Conservation (phyloP, 2,797 vertebrate genomes). For the Rhynchonycteris naso region DNA sequence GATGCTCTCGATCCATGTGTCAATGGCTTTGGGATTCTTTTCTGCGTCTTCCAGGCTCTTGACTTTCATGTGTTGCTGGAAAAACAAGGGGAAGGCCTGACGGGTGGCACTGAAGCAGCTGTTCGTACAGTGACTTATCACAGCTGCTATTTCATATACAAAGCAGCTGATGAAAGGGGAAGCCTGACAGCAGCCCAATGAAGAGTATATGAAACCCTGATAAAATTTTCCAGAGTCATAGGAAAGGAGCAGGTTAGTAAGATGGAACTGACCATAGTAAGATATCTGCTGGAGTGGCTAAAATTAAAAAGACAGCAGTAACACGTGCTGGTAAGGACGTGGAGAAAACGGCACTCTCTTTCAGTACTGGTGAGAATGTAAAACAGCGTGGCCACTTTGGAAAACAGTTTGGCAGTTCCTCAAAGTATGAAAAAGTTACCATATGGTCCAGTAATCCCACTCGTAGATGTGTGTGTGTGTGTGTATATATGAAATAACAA, state of each 20-base stretch:
- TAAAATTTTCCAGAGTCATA: not conserved
- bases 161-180: not conserved
- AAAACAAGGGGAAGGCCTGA: constrained; percentile 2
- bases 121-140: not conserved
- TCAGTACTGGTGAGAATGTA: not conserved
- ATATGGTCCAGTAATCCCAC: not conserved
- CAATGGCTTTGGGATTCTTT: constrained; percentile 91
- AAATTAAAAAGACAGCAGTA: not conserved
- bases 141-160: not conserved
- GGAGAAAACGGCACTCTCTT: not conserved
- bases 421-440: not conserved
- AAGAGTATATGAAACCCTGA: not conserved
- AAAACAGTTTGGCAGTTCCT: constrained; percentile 18
- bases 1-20: constrained; percentile 96
- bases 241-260: not conserved
- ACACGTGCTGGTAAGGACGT: not conserved
- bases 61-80: constrained; percentile 93
- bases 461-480: not conserved
- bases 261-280: not conserved
- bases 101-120: not conserved
- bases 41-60: constrained; percentile 93
- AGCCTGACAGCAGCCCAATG: not conserved
- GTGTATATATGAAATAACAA: not conserved
- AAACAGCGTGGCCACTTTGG: not conserved
- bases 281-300: not conserved